Evolutionary conservation across 1,140 invertebrate genomes (phyloP), one percentile per base, ranked within the genome.

Genomic region (Listronotus bonariensis): DNA sequence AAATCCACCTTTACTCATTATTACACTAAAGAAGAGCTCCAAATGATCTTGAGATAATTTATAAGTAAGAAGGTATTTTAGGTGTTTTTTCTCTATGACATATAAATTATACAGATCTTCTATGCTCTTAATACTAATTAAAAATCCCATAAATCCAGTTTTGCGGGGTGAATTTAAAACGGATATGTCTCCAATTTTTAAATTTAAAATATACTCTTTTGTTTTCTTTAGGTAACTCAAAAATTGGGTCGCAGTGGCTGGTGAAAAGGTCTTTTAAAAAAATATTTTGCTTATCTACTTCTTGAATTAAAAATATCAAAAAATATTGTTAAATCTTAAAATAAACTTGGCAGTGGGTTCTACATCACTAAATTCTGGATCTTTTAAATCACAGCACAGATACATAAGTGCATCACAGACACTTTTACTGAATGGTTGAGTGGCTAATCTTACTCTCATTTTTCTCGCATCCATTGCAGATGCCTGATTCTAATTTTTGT

Each of bases 41-140:
- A 80, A 46, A 60, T 78, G 76, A 65, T 80, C 78, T 65, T 80
- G 76, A 12, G 69, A 74, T 4, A 80, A 52, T 68, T 78, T 80
- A 60, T 79, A 77, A 0, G 73, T 75, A 42, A 74, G 38, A 14
- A 77, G 36, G 61, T 74, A 75, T 17, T 61, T 54, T 31, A 69
- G 31, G 20, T 59, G 7, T 42, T 52, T 15, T 32, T 68, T 68
- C 46, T 61, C 45, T 48, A 56, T 43, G 12, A 75, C 55, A 64
- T 70, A 65, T 9, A 57, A 65, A 14, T 67, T 38, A 67, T 70
- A 79, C 43, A 79, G 49, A 38, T n/a, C 18, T 51, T 42, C 46
- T 46, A 72, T 60, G 60, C 64, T 71, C 58, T 67, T 12, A 12
- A 73, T 65, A 65, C 49, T 64, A 31, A 75, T 74, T 43, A 74